Percentiles rank a stretch among this genome's conserved stretches.
Conservation (phyloP, 2,113 vertebrate genomes). For the Aldabrachelys gigantea region DNA sequence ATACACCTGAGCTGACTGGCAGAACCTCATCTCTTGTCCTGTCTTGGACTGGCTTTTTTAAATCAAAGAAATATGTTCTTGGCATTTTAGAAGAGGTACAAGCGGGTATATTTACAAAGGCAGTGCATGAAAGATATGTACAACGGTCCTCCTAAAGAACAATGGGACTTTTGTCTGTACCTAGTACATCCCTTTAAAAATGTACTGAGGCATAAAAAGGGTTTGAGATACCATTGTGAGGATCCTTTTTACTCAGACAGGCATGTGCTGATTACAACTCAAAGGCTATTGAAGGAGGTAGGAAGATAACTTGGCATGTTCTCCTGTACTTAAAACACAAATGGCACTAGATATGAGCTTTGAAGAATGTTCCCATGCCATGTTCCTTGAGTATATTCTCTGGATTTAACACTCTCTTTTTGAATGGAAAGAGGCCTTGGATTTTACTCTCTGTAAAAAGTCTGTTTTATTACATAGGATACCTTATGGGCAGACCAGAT, state of each 20-base stretch:
- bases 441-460: not conserved
- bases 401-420: not conserved
- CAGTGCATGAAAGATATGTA: not conserved
- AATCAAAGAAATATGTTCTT: not conserved
- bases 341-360: not conserved
- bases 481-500: not conserved
- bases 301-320: slow-evolving; percentile 1
- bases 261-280: not conserved
- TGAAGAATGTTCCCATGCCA: not conserved
- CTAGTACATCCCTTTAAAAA: not conserved
- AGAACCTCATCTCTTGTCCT: not conserved
- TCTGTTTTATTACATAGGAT: not conserved
- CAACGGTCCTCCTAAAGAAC: not conserved
- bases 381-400: not conserved
- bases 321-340: not conserved
- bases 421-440: not conserved
- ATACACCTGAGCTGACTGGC: not conserved
- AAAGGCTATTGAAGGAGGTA: not conserved
- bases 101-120: not conserved
- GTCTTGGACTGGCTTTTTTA: not conserved
- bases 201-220: not conserved
- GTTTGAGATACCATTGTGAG: not conserved
- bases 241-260: not conserved
- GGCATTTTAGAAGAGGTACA: not conserved
- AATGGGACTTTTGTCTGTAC: not conserved